Conservation (phyloP, 2,888 invertebrate species). For the Prosapia bicincta region DNA sequence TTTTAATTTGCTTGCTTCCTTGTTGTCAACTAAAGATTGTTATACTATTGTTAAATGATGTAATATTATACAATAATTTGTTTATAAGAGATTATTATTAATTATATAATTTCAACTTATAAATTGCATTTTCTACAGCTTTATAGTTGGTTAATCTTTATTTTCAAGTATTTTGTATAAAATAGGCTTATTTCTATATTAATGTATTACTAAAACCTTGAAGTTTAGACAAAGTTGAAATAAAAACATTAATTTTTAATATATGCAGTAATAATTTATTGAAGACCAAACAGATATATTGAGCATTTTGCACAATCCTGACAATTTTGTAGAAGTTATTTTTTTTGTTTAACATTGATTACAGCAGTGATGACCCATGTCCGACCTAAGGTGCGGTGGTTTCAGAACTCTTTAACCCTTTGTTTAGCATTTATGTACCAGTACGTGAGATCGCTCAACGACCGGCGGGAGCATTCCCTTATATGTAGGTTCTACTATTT, state of each 20-base stretch:
- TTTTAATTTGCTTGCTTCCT: not conserved
- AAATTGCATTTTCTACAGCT: not conserved
- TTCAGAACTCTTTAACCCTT: too few species aligned
- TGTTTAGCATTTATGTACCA: too few species aligned
- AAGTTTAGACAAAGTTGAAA: not conserved
- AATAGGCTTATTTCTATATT: slow-evolving; percentile 8
- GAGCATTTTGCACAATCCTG: too few species aligned
- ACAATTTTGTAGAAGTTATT: too few species aligned
- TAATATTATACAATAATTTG: not conserved
- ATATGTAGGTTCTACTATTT: too few species aligned
- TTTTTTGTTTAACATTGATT: too few species aligned
- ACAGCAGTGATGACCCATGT: too few species aligned
- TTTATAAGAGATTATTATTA: not conserved
- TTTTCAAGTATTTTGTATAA: slow-evolving; percentile 4
- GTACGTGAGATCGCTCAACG: too few species aligned
- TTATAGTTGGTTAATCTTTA: not conserved
- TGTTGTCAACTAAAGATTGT: not conserved
- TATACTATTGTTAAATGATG: not conserved
- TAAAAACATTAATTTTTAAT: not conserved
- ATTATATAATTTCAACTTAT: not conserved
- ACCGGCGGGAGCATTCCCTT: too few species aligned
- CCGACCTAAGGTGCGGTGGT: too few species aligned
- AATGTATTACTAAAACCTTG: not conserved
- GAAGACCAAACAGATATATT: too few species aligned
- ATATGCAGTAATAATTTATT: not conserved